Percentiles rank a stretch among this genome's conserved stretches.
phyloP scores from a whole-genome alignment of 2,888 invertebrate genomes.

The Andrena bucephala region DNA sequence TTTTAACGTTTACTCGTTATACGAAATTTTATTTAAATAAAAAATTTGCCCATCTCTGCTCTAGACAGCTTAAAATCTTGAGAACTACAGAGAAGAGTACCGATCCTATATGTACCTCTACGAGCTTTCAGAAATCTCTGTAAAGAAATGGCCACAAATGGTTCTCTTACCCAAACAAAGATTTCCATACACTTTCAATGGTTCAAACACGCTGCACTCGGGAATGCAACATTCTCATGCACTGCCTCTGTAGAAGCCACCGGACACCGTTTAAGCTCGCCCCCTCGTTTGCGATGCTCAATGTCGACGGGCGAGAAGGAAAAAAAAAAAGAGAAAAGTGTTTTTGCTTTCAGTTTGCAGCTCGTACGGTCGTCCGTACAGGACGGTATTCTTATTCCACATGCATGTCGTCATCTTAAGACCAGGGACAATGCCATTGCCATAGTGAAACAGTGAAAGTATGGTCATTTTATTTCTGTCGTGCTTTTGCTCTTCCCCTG shows the following conservation, averaged over 20 bases:
- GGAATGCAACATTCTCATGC: not conserved
- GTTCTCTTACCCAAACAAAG: not conserved
- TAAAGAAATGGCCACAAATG: too few species aligned
- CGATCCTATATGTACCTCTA: not conserved
- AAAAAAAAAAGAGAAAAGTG: conserved; percentile 63
- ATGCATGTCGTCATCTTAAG: conserved; percentile 77
- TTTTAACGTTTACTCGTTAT: too few species aligned
- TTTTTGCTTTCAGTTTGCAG: conserved; percentile 65
- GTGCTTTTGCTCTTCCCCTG: conserved; percentile 52
- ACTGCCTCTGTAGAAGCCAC: not conserved
- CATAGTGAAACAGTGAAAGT: conserved; percentile 84
- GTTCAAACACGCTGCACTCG: not conserved
- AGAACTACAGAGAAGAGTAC: not conserved
- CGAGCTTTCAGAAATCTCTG: not conserved
- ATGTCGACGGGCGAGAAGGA: conserved; percentile 6
- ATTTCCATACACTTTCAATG: not conserved
- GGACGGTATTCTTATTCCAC: conserved; percentile 71
- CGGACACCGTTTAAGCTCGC: not conserved
- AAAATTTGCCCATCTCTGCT: too few species aligned
- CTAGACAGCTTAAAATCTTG: not conserved
- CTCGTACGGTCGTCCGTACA: conserved; percentile 49
- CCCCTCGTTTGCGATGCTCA: not conserved
- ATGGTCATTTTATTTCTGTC: conserved; percentile 80
- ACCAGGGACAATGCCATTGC: conserved; percentile 84
- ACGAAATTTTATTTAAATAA: too few species aligned